A percentile compares a stretch with the other conserved stretches of the same genome.
Evolutionary conservation across 2,888 invertebrate genomes (phyloP).

Genomic region (Entomobrya multifasciata): DNA sequence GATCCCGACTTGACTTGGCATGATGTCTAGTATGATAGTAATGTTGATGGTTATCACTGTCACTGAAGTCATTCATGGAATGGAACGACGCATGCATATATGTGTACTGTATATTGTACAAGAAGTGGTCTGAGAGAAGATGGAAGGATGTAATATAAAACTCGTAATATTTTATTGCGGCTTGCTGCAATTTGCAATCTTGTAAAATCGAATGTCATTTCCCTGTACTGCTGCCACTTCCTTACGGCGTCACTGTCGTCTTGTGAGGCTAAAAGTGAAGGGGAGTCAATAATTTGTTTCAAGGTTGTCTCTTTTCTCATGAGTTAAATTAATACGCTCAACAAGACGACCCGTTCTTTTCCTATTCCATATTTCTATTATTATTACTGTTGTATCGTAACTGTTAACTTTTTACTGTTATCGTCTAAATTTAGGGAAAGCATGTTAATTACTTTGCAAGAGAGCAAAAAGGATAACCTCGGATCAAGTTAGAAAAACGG

Average conservation of each 20-base stretch:
- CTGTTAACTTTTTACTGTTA: background rate
- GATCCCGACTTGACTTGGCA: background rate
- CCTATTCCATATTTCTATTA: background rate
- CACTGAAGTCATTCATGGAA: constrained; percentile 39
- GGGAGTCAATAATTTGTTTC: constrained; percentile 62
- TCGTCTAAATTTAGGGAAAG: background rate
- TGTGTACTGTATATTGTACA: background rate
- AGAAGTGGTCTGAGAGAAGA: background rate
- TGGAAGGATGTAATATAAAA: background rate
- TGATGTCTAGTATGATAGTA: constrained; percentile 29
- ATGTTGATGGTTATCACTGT: constrained; percentile 38
- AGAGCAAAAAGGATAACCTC: background rate
- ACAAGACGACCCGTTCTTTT: no score
- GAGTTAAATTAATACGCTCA: background rate
- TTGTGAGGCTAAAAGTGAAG: background rate
- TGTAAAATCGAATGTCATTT: constrained; percentile 22
- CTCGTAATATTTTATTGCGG: constrained; percentile 17
- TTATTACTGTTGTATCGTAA: background rate
- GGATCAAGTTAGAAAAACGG: background rate
- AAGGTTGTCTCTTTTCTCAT: constrained; percentile 43
- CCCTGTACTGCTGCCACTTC: background rate
- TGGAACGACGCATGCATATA: background rate
- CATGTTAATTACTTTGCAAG: background rate
- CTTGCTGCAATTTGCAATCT: background rate
- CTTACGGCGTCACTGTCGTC: background rate